phyloP scores from a whole-genome alignment of 2,113 vertebrate species.

The Nannobrachium achirus region DNA sequence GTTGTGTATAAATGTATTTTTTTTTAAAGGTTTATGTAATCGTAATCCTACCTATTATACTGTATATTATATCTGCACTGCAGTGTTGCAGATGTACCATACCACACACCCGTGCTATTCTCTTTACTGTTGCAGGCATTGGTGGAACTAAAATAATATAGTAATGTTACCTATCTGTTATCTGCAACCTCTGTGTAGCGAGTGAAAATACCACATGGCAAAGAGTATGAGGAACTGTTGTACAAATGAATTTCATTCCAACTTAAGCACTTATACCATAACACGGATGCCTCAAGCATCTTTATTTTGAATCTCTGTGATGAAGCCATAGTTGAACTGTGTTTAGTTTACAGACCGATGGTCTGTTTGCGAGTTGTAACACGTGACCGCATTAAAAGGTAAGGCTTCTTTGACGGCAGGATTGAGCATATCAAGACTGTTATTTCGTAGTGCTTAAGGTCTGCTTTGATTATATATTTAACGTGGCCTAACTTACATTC shows the following conservation, averaged over 20 bases:
- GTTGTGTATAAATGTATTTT: conserved; percentile 25
- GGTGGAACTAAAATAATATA: background rate
- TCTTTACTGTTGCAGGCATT: conserved; percentile 30
- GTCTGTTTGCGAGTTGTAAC: conserved; percentile 5
- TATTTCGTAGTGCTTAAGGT: background rate
- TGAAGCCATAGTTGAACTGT: conserved; percentile 52
- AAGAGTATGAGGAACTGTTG: background rate
- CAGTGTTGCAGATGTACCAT: conserved; percentile 15
- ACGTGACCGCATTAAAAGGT: background rate
- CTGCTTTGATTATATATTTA: conserved; percentile 9
- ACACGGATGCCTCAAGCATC: conserved; percentile 5
- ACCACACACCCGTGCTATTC: conserved; percentile 6
- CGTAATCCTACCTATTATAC: conserved; percentile 1
- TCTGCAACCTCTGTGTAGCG: background rate
- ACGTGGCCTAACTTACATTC: conserved; percentile 28
- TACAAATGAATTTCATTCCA: conserved; percentile 29
- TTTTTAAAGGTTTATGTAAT: conserved; percentile 43
- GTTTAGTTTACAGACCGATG: conserved; percentile 28
- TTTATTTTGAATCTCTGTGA: conserved; percentile 29
- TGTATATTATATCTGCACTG: background rate
- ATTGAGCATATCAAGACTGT: background rate
- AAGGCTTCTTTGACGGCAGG: background rate
- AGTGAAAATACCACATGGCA: background rate
- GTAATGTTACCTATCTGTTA: background rate
- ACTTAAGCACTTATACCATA: conserved; percentile 5